A percentile compares a stretch with the other conserved stretches of the same genome.
These are phyloP conservation scores for Pygmarrhopalites habei DNA, from an alignment of 1,140 invertebrate species.

Conservation along the genomic window DNA sequence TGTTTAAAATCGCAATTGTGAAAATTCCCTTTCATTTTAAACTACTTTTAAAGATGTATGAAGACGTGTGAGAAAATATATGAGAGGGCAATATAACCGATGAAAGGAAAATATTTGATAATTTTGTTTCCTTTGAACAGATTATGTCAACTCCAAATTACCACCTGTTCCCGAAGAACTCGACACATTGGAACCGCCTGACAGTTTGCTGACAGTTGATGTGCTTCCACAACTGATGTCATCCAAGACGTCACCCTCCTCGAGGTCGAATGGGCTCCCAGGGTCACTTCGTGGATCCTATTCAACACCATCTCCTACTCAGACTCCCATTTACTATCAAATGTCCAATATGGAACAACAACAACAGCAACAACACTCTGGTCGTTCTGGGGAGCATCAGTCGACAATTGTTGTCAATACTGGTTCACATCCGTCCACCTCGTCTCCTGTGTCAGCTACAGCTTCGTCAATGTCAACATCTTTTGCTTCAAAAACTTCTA, in stretches of 20 bases:
- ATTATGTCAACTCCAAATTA: constrained; percentile 42
- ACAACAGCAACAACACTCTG: constrained; percentile 25
- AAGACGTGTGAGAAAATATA: too few species aligned
- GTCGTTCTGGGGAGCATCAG: too few species aligned
- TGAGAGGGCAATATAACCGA: too few species aligned
- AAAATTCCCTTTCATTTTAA: too few species aligned
- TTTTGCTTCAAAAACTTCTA: constrained; percentile 5
- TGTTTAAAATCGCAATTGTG: too few species aligned
- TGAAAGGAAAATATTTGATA: too few species aligned
- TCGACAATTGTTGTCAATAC: too few species aligned
- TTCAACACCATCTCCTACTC: too few species aligned
- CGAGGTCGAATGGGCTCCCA: too few species aligned
- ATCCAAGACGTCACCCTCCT: neutral
- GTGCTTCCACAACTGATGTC: constrained; percentile 7
- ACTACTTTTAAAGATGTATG: too few species aligned
- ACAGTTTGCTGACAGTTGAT: constrained; percentile 14
- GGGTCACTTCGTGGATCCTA: too few species aligned
- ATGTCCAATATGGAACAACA: constrained; percentile 12
- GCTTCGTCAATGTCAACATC: constrained; percentile 6
- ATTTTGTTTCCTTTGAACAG: constrained; percentile 15
- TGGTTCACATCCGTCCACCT: too few species aligned
- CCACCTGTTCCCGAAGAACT: constrained; percentile 59
- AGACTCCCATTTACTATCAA: neutral
- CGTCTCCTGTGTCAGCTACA: constrained; percentile 8
- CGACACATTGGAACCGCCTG: constrained; percentile 20